Base-by-base conservation (phyloP, 1,140 invertebrate genomes). In the Cydia strobilella region DNA sequence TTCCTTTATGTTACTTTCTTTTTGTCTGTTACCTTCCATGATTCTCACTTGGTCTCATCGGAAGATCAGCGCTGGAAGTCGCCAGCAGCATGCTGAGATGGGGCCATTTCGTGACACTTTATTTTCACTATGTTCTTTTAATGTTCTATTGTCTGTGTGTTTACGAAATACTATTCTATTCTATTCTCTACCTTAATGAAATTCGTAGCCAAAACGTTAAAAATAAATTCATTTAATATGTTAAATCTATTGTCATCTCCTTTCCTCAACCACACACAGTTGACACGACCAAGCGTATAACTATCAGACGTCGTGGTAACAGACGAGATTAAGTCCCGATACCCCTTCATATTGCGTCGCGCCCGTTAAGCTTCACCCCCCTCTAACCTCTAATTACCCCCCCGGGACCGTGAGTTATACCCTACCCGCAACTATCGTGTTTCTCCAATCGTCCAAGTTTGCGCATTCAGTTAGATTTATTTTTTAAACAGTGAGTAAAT, bases 321-420 rank as follows among this genome's bases (percentile, higher is more conserved):
- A 54, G 45, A 15, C 62, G 23, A 63, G 63, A 66, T 66, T 66
- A 66, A 31, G 3, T 39, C 63, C 15, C 63, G 27, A 66, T 66
- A 66, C 63, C 63, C 63, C 63, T 66, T 66, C 63, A 66, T 66
- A 66, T 66, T 66, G 63, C 27, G 25, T 66, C 25, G 25, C 27
- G 63, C 62, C 25, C 20, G 63, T 27, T 66, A 31, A 66, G 63
- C 63, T 54, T 54, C 6, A n/a, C 51, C 51, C 51, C 27, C 27
- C 63, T 15, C 27, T 27, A 31, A 66, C 63, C 63, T 66, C 27
- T 66, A 66, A 66, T 66, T 66, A 66, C 27, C 63, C 63, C 27
- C 63, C 23, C 25, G 23, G 25, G 63, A 66, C 25, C 27, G 62
- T 20, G 63, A 20, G 51, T 54, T 18, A 48, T 39, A 39, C 35